Base-by-base conservation (phyloP, 2,113 vertebrate genomes). In the Sturnus vulgaris region DNA sequence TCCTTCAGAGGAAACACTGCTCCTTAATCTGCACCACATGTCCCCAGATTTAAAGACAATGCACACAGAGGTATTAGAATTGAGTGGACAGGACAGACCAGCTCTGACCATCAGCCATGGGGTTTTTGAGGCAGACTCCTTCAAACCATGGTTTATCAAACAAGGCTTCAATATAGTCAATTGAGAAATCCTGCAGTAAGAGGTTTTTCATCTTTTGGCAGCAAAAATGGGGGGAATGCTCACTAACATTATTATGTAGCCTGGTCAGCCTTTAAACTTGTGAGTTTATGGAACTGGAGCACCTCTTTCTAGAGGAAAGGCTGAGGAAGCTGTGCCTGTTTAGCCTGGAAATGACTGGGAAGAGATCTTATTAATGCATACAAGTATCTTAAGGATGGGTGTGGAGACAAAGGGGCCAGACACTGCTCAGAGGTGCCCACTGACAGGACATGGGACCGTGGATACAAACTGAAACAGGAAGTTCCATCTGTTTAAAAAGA, bases 1-100 rank as follows among this genome's bases (percentile, higher is more conserved):
- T 92, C 57, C 50, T 56, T 90, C 69, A 70, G 52, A 81, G 46
- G 22, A 75, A 83, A 76, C n/a, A 12, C 10, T 47, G 23, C 28
- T 64, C 50, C 63, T 64, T 31, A 52, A 69, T 40, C 33, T 39
- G 23, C 39, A 27, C 3, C 4, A 25, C 24, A 55, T 0, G 3
- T 31, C 39, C n/a, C 55, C 60, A 31, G 47, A 53, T 20, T 53
- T 39, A 92, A 30, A 79, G 69, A 40, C 49, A 68, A 56, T 4
- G 5, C 0, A 1, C 46, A 33, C 1, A 65, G 42, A 75, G 44
- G 9, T 40, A n/a, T 2, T 24, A 72, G 23, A 27, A 73, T 8
- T n/a, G 66, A 85, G 33, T 19, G 27, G 47, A 69, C 0, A 2
- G 46, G 84, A 86, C 42, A 66, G 64, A 33, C 25, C 57, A 86